Conservation (phyloP, 2,888 invertebrate species). For the Yponomeuta plumbellus region DNA sequence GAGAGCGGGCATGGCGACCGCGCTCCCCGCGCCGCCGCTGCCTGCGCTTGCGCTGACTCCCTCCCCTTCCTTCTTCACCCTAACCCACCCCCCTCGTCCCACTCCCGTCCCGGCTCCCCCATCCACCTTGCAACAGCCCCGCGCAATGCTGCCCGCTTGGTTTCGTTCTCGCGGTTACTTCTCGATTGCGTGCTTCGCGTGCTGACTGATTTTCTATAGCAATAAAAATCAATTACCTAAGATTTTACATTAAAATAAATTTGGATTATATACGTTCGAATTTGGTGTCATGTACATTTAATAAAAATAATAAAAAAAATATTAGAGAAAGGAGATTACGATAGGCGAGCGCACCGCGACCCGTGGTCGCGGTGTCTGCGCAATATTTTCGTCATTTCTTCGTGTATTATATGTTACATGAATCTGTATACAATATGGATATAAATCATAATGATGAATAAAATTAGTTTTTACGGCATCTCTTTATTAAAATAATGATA, state of each 20-base stretch:
- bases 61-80: slow-evolving; percentile 29
- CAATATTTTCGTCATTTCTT: slow-evolving; percentile 76
- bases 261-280: slow-evolving; percentile 77
- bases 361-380: slow-evolving; percentile 59
- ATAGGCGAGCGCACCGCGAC: slow-evolving; percentile 69
- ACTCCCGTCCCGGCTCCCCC: slow-evolving; percentile 36
- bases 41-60: slow-evolving; percentile 22
- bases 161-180: slow-evolving; percentile 76
- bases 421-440: slow-evolving; percentile 79
- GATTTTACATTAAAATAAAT: slow-evolving; percentile 77
- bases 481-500: slow-evolving; percentile 76
- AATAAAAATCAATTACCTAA: slow-evolving; percentile 79
- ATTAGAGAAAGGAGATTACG: slow-evolving; percentile 72
- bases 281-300: slow-evolving; percentile 78
- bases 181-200: slow-evolving; percentile 79
- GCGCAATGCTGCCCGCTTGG: slow-evolving; percentile 71
- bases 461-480: slow-evolving; percentile 75
- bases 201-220: slow-evolving; percentile 79
- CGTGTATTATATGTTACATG: slow-evolving; percentile 81
- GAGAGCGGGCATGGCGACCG: slow-evolving; percentile 20
- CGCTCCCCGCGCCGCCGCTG: slow-evolving; percentile 34
- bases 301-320: slow-evolving; percentile 35
- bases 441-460: slow-evolving; percentile 75
- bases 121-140: slow-evolving; percentile 35
- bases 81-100: slow-evolving; percentile 33